phyloP scores from a whole-genome alignment of 2,113 vertebrate species.

The Crotophaga sulcirostris region DNA sequence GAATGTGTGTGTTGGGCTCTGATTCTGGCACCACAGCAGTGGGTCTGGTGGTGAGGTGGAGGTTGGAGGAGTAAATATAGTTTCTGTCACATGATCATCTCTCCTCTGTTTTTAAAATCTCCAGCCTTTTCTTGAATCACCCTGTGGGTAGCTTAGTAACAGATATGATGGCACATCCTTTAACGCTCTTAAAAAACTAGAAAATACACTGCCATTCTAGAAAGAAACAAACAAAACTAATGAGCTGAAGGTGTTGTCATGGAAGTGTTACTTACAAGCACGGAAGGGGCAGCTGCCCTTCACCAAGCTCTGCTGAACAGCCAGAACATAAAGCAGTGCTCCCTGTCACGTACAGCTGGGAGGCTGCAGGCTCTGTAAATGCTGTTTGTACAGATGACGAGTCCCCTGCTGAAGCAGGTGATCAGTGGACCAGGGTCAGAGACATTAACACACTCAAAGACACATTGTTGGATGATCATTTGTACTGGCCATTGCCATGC shows the following conservation, averaged over 20 bases:
- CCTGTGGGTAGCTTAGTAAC: neutral
- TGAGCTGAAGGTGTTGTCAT: constrained; percentile 28
- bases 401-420: neutral
- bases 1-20: neutral
- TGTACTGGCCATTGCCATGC: neutral
- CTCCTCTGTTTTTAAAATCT: constrained; percentile 31
- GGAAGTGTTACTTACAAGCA: neutral
- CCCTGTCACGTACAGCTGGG: neutral
- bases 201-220: neutral
- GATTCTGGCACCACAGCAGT: neutral
- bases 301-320: neutral
- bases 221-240: constrained; percentile 25
- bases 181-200: neutral
- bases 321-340: neutral
- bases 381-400: constrained; percentile 3
- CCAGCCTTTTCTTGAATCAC: neutral
- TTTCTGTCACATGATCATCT: neutral
- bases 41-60: constrained; percentile 9
- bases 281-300: constrained; percentile 15
- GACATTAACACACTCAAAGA: neutral
- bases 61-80: constrained; percentile 33
- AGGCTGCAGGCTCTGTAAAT: neutral
- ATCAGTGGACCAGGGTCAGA: neutral
- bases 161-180: neutral
- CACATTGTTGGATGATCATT: neutral